phyloP scores from a whole-genome alignment of 2,113 vertebrate genomes.

The Ammodytes marinus region DNA sequence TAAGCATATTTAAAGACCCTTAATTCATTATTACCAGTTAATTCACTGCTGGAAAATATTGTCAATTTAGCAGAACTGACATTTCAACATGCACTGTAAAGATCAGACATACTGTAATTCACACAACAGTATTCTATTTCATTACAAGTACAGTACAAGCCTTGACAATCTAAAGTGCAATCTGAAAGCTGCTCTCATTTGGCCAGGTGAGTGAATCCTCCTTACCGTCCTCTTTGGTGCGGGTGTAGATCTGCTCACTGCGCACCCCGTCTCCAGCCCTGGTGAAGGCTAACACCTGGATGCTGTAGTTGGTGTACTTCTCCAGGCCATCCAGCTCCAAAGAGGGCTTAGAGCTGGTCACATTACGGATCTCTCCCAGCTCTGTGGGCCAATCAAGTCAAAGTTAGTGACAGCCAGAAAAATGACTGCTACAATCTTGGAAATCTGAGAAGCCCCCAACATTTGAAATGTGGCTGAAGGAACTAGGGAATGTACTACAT shows the following conservation, averaged over 20 bases:
- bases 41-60: conserved; percentile 6
- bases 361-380: conserved; percentile 96
- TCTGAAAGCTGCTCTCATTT: not conserved
- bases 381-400: conserved; percentile 79
- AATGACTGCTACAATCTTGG: too few relatives aligned
- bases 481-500: too few relatives aligned
- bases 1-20: conserved; percentile 23
- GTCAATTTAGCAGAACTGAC: conserved; percentile 6
- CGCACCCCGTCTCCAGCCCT: conserved; percentile 94
- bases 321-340: conserved; percentile 96
- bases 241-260: conserved; percentile 96
- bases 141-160: too few relatives aligned
- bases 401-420: too few relatives aligned
- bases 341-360: conserved; percentile 93
- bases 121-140: too few relatives aligned
- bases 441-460: too few relatives aligned
- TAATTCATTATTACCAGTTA: conserved; percentile 10
- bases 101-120: conserved; percentile 2
- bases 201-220: conserved; percentile 7
- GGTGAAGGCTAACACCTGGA: conserved; percentile 97
- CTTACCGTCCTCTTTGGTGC: conserved; percentile 98
- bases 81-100: not conserved
- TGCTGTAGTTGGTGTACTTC: conserved; percentile 99
- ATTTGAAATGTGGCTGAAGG: too few relatives aligned
- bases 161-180: not conserved